A percentile compares a stretch with the other conserved stretches of the same genome.
phyloP scores from a whole-genome alignment of 2,113 vertebrate genomes.

The Corapipo altera region DNA sequence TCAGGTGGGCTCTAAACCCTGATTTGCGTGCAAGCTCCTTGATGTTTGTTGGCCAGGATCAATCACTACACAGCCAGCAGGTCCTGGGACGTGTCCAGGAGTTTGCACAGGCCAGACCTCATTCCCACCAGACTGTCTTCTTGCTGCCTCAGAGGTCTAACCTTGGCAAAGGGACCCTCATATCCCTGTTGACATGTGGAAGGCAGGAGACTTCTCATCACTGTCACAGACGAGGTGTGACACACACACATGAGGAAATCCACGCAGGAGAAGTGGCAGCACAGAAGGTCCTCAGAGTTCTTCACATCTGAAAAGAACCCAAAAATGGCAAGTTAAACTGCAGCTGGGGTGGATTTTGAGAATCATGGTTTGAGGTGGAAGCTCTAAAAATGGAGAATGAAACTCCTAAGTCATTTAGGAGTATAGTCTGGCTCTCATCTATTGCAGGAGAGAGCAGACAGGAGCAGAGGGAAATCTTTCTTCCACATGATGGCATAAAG shows the following conservation, averaged over 20 bases:
- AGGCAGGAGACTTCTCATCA: background rate
- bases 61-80: background rate
- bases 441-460: rapidly evolving
- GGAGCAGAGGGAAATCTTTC: background rate
- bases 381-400: background rate
- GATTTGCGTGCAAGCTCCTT: background rate
- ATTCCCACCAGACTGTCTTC: background rate
- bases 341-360: background rate
- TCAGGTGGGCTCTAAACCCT: rapidly evolving
- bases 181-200: background rate
- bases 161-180: background rate
- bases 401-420: background rate
- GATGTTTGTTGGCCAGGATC: background rate
- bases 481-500: background rate
- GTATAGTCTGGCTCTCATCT: background rate
- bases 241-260: background rate
- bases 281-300: background rate
- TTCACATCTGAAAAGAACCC: background rate
- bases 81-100: background rate
- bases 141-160: background rate
- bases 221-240: background rate
- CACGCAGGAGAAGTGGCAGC: background rate
- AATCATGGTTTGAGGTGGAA: background rate
- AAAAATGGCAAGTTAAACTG: background rate
- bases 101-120: background rate